Conservation (phyloP, 2,888 invertebrate species). For the Lasius platythorax region DNA sequence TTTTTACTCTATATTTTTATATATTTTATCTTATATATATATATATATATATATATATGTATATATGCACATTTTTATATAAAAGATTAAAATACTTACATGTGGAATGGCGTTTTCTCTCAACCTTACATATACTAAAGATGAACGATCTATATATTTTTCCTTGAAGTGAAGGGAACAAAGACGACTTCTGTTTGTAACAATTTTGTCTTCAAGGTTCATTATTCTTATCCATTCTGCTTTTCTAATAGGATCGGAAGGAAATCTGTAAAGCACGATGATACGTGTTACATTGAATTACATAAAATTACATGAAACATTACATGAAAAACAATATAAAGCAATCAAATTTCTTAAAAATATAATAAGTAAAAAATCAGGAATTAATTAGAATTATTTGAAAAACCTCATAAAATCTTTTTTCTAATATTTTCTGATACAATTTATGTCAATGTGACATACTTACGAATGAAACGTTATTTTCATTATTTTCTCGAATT, state of each 20-base stretch:
- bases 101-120: constrained; percentile 14
- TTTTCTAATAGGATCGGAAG: background rate
- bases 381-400: background rate
- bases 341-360: background rate
- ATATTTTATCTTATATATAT: background rate
- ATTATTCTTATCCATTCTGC: background rate
- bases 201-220: background rate
- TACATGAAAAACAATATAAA: background rate
- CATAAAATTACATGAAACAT: background rate
- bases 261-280: background rate
- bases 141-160: constrained; percentile 9
- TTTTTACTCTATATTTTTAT: background rate
- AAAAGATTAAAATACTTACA: background rate
- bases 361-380: background rate
- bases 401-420: background rate
- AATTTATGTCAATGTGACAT: background rate
- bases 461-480: constrained; percentile 18
- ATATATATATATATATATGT: background rate
- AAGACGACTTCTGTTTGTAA: background rate
- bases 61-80: background rate
- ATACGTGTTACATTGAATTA: background rate
- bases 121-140: constrained; percentile 5
- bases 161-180: constrained; percentile 9
- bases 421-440: background rate
- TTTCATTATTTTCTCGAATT: constrained; percentile 10